Evolutionary conservation across 1,140 invertebrate genomes (phyloP).

Genomic region (Pogonognathellus flavescens): DNA sequence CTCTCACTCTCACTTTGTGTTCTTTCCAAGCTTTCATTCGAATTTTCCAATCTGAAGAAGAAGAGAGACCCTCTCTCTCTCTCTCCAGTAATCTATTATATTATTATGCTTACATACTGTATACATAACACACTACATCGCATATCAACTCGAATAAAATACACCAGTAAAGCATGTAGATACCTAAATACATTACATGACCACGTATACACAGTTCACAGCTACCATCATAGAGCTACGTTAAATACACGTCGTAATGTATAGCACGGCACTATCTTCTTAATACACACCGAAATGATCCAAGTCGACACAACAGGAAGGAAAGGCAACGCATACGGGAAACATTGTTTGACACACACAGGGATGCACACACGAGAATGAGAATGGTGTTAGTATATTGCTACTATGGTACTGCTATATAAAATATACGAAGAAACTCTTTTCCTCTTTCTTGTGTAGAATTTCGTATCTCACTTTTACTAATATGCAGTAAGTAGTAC

Average conservation of each 20-base stretch:
- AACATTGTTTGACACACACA: neutral
- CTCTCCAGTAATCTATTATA: slow-evolving; percentile 29
- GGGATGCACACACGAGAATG: no score
- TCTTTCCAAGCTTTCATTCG: neutral
- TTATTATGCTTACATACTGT: slow-evolving; percentile 16
- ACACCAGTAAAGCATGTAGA: neutral
- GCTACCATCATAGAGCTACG: no score
- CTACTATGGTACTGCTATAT: no score
- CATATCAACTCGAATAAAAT: neutral
- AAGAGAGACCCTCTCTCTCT: slow-evolving; percentile 5
- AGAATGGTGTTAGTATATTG: no score
- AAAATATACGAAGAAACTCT: no score
- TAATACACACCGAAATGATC: neutral
- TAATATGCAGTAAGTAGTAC: no score
- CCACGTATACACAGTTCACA: no score
- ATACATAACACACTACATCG: neutral
- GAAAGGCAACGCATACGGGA: neutral
- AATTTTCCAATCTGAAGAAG: slow-evolving; percentile 33
- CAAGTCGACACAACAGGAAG: neutral
- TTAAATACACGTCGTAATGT: no score
- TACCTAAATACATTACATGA: no score
- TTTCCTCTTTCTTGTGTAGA: no score
- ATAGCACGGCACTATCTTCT: neutral
- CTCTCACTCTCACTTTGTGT: slow-evolving; percentile 16
- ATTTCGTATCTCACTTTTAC: neutral